Evolutionary conservation across 30 jellyfish, hydroid and myxozoan species (phyloP), one percentile per base, ranked within the genome.

Genomic region (Cassiopea xamachana): DNA sequence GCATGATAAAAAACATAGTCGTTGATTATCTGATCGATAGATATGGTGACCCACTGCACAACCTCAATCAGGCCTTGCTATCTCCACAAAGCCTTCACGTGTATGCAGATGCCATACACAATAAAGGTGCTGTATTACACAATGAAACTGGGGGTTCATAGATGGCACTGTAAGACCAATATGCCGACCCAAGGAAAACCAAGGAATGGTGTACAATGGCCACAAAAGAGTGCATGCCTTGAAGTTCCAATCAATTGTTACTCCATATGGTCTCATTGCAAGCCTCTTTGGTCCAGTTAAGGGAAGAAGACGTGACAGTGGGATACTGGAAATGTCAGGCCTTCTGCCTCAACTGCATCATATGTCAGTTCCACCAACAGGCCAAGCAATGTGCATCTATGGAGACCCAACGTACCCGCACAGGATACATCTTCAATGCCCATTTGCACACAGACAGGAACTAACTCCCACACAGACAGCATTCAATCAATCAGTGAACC

Each of bases 91-190:
- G 80, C 69, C 92, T 85, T 46, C 73, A 91, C 68, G 39, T 48
- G 81, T 84, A 62, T 91, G 97, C 95, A 50, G 77, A 67, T 12
- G 92, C 91, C 15, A 77, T 75, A 60, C 92, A 85, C 47, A 60
- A 77, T 18, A 73, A 73, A 70, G 97, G 94, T 18, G 89, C 93
- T 45, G 93, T 94, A 44, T 69, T 90, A 47, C 90, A 74, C n/a
- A 78, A 59, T 60, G 81, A n/a, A 2, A 4, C 64, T 51, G 9
- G 64, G 64, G 64, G 94, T 73, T 90, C 83, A 77, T 90, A 44
- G 97, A 90, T 90, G 94, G 94, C 78, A 90, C 94, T 14, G 97
- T 90, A 18, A 82, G 94, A 72, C 93, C 93, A 19, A 68, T 90
- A 19, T 90, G 89, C 55, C 44, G 97, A 59, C 97, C 93, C 60